phyloP scores from a whole-genome alignment of 2,113 vertebrate species.

The Halichoeres trimaculatus region DNA sequence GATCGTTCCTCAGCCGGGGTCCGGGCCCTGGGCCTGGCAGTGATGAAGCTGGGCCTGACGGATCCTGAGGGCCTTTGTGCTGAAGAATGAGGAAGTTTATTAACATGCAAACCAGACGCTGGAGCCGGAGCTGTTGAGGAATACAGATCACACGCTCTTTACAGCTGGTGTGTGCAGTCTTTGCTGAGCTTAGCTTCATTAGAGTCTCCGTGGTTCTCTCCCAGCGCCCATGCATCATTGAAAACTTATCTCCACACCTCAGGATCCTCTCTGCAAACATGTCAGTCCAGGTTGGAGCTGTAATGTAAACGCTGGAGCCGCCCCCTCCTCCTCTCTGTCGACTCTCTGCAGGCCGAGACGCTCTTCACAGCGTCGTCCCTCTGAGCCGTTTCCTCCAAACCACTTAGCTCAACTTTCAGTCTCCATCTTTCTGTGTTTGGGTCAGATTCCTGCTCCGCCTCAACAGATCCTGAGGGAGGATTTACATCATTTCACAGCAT shows the following conservation, averaged over 20 bases:
- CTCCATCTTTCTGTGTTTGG: neutral
- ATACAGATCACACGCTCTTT: slow-evolving; percentile 28
- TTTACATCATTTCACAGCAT: slow-evolving; percentile 20
- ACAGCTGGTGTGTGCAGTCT: neutral
- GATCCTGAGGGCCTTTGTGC: slow-evolving; percentile 23
- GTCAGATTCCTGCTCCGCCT: neutral
- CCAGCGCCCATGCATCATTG: neutral
- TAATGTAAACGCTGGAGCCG: too few relatives aligned
- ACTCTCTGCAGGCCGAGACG: neutral
- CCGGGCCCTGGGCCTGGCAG: neutral
- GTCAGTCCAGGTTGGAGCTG: neutral
- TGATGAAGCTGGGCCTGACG: slow-evolving; percentile 22
- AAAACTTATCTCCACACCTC: neutral
- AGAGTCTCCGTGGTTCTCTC: neutral
- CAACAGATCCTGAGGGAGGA: slow-evolving; percentile 23
- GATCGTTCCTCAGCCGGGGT: neutral
- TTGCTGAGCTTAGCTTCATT: slow-evolving; percentile 10
- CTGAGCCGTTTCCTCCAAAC: neutral
- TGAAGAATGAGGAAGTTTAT: slow-evolving; percentile 29
- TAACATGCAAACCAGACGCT: slow-evolving; percentile 37
- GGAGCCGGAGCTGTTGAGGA: slow-evolving; percentile 20
- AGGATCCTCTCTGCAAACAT: neutral
- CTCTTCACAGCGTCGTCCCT: neutral
- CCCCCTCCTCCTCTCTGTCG: too few relatives aligned
- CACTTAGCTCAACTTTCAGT: neutral